phyloP scores from a whole-genome alignment of 2,113 vertebrate species.

The Pogona vitticeps region DNA sequence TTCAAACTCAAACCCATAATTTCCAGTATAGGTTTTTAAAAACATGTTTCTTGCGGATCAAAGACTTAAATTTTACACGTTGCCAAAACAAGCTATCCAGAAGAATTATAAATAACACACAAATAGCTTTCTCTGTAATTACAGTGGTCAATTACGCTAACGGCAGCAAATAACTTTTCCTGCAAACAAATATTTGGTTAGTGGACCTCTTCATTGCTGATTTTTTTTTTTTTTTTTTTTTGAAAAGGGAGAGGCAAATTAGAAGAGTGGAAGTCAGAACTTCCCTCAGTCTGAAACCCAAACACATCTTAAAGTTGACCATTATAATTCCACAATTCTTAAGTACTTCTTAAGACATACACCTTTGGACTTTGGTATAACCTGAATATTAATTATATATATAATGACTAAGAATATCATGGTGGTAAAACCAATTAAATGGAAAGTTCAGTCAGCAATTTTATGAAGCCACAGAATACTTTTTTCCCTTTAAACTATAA shows the following conservation, averaged over 20 bases:
- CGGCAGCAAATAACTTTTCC: conserved; percentile 65
- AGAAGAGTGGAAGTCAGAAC: conserved; percentile 48
- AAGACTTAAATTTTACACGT: conserved; percentile 64
- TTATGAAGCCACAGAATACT: conserved; percentile 3
- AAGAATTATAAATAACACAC: conserved; percentile 69
- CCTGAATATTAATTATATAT: conserved; percentile 13
- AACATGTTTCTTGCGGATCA: conserved; percentile 63
- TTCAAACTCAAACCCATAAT: conserved; percentile 38
- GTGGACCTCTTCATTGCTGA: conserved; percentile 42
- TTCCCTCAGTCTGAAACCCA: conserved; percentile 1
- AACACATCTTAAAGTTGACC: background rate
- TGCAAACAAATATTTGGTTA: conserved; percentile 63
- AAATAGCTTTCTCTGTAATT: conserved; percentile 69
- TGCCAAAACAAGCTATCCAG: conserved; percentile 50
- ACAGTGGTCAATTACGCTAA: conserved; percentile 68
- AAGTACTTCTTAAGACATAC: background rate
- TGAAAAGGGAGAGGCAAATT: conserved; percentile 27
- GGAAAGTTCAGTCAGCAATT: background rate
- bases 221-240: background rate
- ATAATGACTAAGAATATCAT: accelerated
- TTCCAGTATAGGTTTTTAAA: conserved; percentile 57
- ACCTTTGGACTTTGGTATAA: background rate
- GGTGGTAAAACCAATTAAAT: background rate
- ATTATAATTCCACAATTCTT: background rate
- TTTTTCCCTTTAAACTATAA: background rate